Conservation (phyloP, 2,888 invertebrate genomes). For the Papilio gigon region DNA sequence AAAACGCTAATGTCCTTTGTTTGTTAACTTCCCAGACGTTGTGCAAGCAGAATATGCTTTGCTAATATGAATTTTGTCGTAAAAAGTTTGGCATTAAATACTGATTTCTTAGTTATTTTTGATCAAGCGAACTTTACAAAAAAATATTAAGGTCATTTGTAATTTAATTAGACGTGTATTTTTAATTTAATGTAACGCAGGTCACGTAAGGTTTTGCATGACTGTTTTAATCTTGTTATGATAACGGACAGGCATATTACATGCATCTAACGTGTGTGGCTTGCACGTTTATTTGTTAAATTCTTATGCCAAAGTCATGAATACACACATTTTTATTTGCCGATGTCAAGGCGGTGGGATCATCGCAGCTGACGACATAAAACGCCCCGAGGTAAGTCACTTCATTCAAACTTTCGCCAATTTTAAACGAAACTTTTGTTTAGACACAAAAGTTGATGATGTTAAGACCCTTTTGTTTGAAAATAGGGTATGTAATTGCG, state of each 20-base stretch:
- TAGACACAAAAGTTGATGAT: constrained; percentile 68
- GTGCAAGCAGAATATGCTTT: constrained; percentile 47
- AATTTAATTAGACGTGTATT: too few species aligned
- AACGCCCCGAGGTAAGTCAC: constrained; percentile 75
- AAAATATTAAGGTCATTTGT: too few species aligned
- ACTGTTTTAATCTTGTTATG: too few species aligned
- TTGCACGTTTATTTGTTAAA: constrained; percentile 56
- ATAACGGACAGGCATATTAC: too few species aligned
- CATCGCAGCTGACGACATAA: constrained; percentile 75
- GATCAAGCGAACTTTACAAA: too few species aligned
- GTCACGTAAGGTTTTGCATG: too few species aligned
- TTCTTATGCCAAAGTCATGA: constrained; percentile 57
- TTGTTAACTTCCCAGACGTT: constrained; percentile 70
- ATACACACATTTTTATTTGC: constrained; percentile 72
- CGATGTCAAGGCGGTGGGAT: constrained; percentile 75
- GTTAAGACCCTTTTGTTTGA: constrained; percentile 67
- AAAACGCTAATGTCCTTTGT: constrained; percentile 77
- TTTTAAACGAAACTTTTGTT: constrained; percentile 71
- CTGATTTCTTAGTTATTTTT: neutral
- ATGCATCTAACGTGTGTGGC: too few species aligned
- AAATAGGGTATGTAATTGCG: constrained; percentile 63
- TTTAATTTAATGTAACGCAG: too few species aligned
- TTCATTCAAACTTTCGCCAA: constrained; percentile 78
- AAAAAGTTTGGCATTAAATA: constrained; percentile 4
- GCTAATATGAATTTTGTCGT: constrained; percentile 47